Evolutionary conservation across 2,113 vertebrate genomes (phyloP).

Genomic region (Proterorhinus semilunaris): DNA sequence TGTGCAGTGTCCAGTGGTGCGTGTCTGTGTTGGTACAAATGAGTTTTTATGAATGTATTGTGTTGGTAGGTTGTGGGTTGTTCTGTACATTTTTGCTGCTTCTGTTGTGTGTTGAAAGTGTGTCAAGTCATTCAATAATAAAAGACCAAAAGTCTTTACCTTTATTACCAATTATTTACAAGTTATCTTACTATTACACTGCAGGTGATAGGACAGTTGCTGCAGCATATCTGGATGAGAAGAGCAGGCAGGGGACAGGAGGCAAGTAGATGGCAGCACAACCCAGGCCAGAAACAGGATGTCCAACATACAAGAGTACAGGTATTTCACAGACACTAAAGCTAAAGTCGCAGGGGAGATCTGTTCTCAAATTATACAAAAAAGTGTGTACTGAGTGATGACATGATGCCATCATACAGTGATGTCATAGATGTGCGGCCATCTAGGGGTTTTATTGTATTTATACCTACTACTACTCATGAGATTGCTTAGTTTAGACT

Average conservation of each 20-base stretch:
- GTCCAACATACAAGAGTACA: background rate
- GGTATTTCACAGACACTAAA: background rate
- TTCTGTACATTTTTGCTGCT: slow-evolving; percentile 46
- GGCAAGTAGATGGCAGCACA: background rate
- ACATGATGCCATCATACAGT: too few species aligned
- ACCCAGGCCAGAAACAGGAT: background rate
- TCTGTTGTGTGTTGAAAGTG: background rate
- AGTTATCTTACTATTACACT: background rate
- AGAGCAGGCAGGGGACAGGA: background rate
- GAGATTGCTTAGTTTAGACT: too few species aligned
- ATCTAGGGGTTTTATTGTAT: too few species aligned
- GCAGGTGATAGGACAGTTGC: background rate
- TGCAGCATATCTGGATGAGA: background rate
- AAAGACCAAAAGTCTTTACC: background rate
- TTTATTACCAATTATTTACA: background rate
- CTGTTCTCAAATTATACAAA: too few species aligned
- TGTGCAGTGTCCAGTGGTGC: background rate
- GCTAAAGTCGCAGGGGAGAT: background rate
- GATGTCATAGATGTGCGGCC: too few species aligned
- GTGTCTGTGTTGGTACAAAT: slow-evolving; percentile 10
- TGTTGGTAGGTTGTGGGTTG: slow-evolving; percentile 27
- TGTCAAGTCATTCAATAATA: slow-evolving; percentile 47
- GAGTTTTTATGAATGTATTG: slow-evolving; percentile 54
- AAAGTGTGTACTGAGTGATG: too few species aligned
- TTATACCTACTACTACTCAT: too few species aligned